Base-by-base conservation (phyloP, 2,797 vertebrate genomes). In the Neosalanx taihuensis region DNA sequence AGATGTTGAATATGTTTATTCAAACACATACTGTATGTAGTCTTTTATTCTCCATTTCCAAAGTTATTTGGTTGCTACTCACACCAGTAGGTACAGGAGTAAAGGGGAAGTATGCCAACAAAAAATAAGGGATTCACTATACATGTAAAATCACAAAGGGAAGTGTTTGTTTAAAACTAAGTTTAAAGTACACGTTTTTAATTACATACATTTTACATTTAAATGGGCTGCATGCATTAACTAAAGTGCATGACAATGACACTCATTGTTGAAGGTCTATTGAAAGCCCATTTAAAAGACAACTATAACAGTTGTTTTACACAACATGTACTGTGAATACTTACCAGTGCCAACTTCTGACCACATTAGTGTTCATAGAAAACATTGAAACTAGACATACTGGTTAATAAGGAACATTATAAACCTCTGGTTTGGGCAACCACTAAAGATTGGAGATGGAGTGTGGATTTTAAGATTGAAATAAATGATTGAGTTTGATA, bases 61-160 rank as follows among this genome's bases (percentile, higher is more conserved):
- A 77, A 89, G 82, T 86, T 88, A 87, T 73, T 46, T 87, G 90
- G 90, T 91, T 91, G 90, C 87, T 81, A 82, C 81, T 87, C 88
- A 91, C 89, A 93, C 90, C 91, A 93, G 89, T 90, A 92, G 90
- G 89, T 89, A 92, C 90, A 89, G 76, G 85, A 84, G 88, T 89
- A 90, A 90, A 81, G 49, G 67, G 79, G 73, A 65, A 69, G 35
- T 63, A 68, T 64, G 46, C 73, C 64, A 76, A 72, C 66, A 46
- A 31, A 72, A 72, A 13, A 79, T 67, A 75, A 64, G 69, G 33
- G 51, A 72, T 64, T 64, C 72, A 71, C 31, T 59, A 63, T 51
- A 79, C 70, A 77, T 53, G 57, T 67, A 72, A 68, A 78, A 49
- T 69, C 71, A 84, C 79, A 84, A 77, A 84, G 74, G 51, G 62